Evolutionary conservation across 2,113 vertebrate genomes (phyloP).

Genomic region (Rutilus rutilus): DNA sequence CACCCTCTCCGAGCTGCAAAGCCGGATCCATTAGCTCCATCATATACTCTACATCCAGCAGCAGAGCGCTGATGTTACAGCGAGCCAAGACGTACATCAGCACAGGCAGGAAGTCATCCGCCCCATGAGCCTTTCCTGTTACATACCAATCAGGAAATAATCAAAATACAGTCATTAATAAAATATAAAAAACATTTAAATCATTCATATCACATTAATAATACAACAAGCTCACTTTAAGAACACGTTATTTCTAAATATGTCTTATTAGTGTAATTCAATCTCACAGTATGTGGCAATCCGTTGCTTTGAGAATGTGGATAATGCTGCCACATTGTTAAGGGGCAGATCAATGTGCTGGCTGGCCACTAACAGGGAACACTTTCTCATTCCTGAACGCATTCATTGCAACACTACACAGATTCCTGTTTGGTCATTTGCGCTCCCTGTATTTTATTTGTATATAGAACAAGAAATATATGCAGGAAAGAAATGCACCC

Average conservation of each 20-base stretch:
- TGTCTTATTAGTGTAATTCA: neutral
- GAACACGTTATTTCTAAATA: neutral
- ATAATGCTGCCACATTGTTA: neutral
- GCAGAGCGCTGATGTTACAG: conserved; percentile 84
- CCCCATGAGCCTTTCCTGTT: conserved; percentile 87
- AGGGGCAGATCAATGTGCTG: neutral
- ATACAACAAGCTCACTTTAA: neutral
- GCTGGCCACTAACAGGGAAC: neutral
- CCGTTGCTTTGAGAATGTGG: neutral
- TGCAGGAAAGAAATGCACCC: conserved; percentile 14
- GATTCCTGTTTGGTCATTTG: conserved; percentile 6
- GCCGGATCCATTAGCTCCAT: conserved; percentile 98
- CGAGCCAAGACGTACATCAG: conserved; percentile 96
- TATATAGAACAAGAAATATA: conserved; percentile 20
- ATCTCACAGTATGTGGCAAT: neutral
- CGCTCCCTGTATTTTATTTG: neutral
- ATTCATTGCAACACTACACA: neutral
- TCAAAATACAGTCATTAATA: conserved; percentile 8
- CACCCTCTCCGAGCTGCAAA: conserved; percentile 94
- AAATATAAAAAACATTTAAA: neutral
- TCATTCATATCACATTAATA: neutral
- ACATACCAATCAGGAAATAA: conserved; percentile 49
- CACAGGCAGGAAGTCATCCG: conserved; percentile 96
- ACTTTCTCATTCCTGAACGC: neutral
- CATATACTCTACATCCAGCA: conserved; percentile 95